Percentiles rank a stretch among this genome's conserved stretches.
phyloP scores from a whole-genome alignment of 2,888 invertebrate species.

The Scaptomyza parva region DNA sequence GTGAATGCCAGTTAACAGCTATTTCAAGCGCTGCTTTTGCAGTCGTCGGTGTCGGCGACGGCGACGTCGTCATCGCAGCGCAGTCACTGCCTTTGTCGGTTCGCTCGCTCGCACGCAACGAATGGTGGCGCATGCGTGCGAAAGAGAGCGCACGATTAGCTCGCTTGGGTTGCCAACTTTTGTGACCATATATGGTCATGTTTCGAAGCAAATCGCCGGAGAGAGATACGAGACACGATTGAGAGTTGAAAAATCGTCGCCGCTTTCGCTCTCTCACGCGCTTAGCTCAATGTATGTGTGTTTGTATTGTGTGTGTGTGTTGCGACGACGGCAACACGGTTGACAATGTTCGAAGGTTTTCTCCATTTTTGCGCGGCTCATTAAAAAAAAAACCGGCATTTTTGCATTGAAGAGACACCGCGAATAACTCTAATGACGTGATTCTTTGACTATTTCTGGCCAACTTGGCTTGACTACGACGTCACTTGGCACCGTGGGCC shows the following conservation, averaged over 20 bases:
- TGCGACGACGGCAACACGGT: conserved; percentile 10
- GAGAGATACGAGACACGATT: conserved; percentile 34
- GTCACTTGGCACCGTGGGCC: conserved; percentile 57
- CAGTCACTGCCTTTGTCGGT: conserved; percentile 29
- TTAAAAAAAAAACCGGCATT: conserved; percentile 62
- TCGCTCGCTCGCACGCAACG: conserved; percentile 39
- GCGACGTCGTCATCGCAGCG: conserved; percentile 27
- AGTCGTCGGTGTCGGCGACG: conserved; percentile 34
- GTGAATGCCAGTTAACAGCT: conserved; percentile 72
- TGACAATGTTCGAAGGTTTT: conserved; percentile 70
- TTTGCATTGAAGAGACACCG: conserved; percentile 58
- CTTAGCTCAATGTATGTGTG: not conserved
- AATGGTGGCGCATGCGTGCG: conserved; percentile 58
- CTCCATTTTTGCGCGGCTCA: conserved; percentile 69
- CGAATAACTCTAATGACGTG: conserved; percentile 67
- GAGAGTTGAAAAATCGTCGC: conserved; percentile 53
- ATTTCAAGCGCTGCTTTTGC: conserved; percentile 55
- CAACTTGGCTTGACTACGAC: conserved; percentile 51
- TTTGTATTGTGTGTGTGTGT: conserved; percentile 4
- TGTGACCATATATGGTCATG: conserved; percentile 85
- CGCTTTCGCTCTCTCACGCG: conserved; percentile 57
- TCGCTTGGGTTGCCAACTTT: conserved; percentile 76
- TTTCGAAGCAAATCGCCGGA: conserved; percentile 75
- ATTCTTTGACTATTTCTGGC: conserved; percentile 64
- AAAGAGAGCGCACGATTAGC: conserved; percentile 62